These are phyloP conservation scores for Sebastes taczanowskii DNA, from an alignment of 2,797 vertebrate species.

Conservation along the genomic window DNA sequence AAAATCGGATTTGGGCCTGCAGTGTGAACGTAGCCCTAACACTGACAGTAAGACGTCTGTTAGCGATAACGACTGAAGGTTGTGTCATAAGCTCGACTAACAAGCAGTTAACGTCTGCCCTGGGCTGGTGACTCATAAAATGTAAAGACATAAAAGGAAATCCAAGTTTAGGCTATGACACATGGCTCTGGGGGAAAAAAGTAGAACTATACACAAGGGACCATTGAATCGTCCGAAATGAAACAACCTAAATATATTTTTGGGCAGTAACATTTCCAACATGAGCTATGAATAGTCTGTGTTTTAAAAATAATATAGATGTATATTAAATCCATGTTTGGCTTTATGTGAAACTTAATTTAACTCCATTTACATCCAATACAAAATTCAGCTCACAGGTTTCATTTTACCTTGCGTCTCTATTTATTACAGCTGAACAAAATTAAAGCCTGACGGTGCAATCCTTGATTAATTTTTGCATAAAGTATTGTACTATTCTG, in stretches of 20 bases:
- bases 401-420: neutral
- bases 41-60: neutral
- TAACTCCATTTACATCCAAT: neutral
- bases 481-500: neutral
- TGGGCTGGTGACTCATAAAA: constrained; percentile 7
- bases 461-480: neutral
- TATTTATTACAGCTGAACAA: neutral
- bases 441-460: neutral
- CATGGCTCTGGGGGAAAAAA: neutral
- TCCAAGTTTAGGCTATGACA: constrained; percentile 9
- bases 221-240: no score
- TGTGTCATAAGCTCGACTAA: neutral
- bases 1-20: neutral
- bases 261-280: neutral
- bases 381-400: neutral
- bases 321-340: neutral
- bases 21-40: neutral
- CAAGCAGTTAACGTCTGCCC: neutral
- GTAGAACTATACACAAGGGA: neutral
- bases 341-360: neutral
- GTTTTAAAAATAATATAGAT: neutral
- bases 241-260: neutral
- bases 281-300: neutral
- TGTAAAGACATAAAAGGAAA: neutral
- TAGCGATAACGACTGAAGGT: neutral